These are phyloP conservation scores for Symphodus melops DNA, from an alignment of 2,113 vertebrate genomes.

Conservation along the genomic window DNA sequence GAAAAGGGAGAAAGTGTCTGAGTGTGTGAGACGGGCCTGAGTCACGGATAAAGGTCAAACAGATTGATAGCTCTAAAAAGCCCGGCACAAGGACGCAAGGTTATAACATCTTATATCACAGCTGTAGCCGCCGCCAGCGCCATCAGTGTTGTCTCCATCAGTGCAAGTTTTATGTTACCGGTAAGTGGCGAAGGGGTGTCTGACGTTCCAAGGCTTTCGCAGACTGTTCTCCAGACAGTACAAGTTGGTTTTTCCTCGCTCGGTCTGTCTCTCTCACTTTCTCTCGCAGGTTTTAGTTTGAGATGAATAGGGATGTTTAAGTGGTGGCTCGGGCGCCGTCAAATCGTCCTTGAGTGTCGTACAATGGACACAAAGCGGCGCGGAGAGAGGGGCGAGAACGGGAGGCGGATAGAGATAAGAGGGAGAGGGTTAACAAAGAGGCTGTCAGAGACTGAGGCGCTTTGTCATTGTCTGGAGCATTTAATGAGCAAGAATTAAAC, in stretches of 20 bases:
- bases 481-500: constrained; percentile 84
- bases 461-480: constrained; percentile 80
- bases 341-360: constrained; percentile 76
- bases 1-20: constrained; percentile 45
- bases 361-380: constrained; percentile 73
- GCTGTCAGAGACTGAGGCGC: constrained; percentile 67
- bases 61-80: constrained; percentile 59
- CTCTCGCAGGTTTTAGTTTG: constrained; percentile 60
- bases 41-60: constrained; percentile 65
- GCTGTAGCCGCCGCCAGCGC: constrained; percentile 40
- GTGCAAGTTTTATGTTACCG: constrained; percentile 60
- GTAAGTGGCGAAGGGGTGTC: constrained; percentile 61
- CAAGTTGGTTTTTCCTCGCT: constrained; percentile 55
- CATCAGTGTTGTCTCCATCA: constrained; percentile 61
- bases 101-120: constrained; percentile 75
- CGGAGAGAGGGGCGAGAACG: constrained; percentile 61
- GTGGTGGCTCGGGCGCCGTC: constrained; percentile 72
- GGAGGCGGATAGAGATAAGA: constrained; percentile 74
- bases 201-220: constrained; percentile 69
- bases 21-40: constrained; percentile 42
- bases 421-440: constrained; percentile 76
- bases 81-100: constrained; percentile 59
- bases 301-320: constrained; percentile 77
- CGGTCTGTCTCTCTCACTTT: constrained; percentile 44
- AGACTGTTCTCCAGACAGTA: constrained; percentile 63